Conservation (phyloP, 1,140 invertebrate genomes). For the Drosophila willistoni region DNA sequence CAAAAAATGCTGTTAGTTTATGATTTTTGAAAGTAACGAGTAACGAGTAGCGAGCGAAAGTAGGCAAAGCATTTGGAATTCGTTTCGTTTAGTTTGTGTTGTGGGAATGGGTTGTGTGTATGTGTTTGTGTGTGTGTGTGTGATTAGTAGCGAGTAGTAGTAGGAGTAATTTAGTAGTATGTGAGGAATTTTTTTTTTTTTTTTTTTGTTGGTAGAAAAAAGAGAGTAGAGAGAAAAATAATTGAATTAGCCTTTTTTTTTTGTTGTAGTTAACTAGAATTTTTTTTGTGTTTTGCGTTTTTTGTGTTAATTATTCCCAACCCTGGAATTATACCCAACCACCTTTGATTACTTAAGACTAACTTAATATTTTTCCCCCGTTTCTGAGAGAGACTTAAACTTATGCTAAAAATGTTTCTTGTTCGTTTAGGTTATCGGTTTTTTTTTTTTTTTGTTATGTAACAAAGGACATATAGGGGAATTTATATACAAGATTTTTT, state of each 20-base stretch:
- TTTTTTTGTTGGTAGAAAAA: constrained; percentile 75
- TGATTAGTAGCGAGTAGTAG: constrained; percentile 67
- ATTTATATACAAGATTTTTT: constrained; percentile 69
- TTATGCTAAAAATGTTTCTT: constrained; percentile 21
- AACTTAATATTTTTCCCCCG: constrained; percentile 20
- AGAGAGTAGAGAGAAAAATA: constrained; percentile 83
- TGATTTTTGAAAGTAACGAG: constrained; percentile 57
- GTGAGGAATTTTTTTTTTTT: constrained; percentile 27
- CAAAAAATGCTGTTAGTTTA: constrained; percentile 94
- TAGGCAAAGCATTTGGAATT: constrained; percentile 72
- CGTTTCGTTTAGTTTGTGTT: constrained; percentile 34
- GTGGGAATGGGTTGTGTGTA: constrained; percentile 22
- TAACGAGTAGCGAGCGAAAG: constrained; percentile 52
- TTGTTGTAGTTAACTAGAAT: constrained; percentile 43
- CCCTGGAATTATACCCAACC: constrained; percentile 8
- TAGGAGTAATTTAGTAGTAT: constrained; percentile 63
- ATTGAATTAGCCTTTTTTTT: constrained; percentile 76
- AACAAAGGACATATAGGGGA: constrained; percentile 80
- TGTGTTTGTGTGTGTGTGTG: constrained; percentile 57
- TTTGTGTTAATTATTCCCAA: constrained; percentile 41
- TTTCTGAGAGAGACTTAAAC: constrained; percentile 23
- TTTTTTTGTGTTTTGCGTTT: constrained; percentile 13
- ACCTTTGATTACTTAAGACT: not conserved
- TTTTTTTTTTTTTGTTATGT: constrained; percentile 36
- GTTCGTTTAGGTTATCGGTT: constrained; percentile 41